Evolutionary conservation across 2,888 invertebrate genomes (phyloP).

Genomic region (Lepidochitona cinerea): DNA sequence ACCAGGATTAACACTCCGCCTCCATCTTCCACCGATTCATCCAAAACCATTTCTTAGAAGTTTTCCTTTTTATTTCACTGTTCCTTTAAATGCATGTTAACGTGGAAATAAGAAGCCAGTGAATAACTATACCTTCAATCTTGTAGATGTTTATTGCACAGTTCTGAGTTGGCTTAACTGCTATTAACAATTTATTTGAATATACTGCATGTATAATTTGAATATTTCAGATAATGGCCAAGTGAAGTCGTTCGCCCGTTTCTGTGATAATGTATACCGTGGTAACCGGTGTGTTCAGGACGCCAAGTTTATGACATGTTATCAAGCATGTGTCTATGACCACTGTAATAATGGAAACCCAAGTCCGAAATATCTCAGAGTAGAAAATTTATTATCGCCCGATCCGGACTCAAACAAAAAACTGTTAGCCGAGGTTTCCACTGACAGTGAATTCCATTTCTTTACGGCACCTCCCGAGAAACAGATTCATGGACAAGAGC

Average conservation of each 20-base stretch:
- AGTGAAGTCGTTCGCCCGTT: constrained; percentile 33
- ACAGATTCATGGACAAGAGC: neutral
- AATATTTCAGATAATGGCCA: constrained; percentile 26
- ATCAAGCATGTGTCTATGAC: constrained; percentile 32
- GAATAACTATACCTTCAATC: too few species aligned
- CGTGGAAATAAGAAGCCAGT: too few species aligned
- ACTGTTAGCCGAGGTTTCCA: neutral
- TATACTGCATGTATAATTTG: neutral
- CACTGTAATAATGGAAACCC: constrained; percentile 38
- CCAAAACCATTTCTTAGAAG: too few species aligned
- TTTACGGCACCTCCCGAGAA: neutral
- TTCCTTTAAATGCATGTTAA: too few species aligned
- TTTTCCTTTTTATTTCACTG: too few species aligned
- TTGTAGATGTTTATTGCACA: too few species aligned
- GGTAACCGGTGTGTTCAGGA: constrained; percentile 37
- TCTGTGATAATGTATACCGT: constrained; percentile 34
- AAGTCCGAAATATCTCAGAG: constrained; percentile 23
- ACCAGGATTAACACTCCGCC: too few species aligned
- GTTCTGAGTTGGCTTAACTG: too few species aligned
- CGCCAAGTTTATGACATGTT: constrained; percentile 32
- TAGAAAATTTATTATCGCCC: neutral
- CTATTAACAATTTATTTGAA: too few species aligned
- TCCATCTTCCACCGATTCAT: too few species aligned
- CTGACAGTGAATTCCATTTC: neutral
- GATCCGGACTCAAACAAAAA: neutral